Evolutionary conservation across 2,888 invertebrate species (phyloP).

Genomic region (Tenodera sinensis): DNA sequence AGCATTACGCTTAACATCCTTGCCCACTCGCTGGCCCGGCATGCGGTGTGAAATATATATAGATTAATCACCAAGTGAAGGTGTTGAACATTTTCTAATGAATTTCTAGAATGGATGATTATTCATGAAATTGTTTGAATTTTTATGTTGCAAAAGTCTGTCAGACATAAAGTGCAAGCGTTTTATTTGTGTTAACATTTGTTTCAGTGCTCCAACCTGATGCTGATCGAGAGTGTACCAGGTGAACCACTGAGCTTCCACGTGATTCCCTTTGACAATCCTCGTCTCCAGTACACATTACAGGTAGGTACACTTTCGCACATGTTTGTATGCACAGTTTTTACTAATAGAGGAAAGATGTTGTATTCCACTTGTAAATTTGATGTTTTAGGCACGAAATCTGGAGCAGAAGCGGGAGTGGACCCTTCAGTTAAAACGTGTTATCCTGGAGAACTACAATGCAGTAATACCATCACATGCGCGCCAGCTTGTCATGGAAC

Average conservation of each 20-base stretch:
- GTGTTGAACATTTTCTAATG: no score
- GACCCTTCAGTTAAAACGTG: constrained; percentile 75
- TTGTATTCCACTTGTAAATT: no score
- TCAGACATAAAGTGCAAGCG: no score
- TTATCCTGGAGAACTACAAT: constrained; percentile 90
- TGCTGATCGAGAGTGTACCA: constrained; percentile 92
- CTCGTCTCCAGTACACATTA: constrained; percentile 83
- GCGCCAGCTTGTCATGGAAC: constrained; percentile 83
- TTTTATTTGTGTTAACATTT: constrained; percentile 10
- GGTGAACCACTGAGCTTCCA: constrained; percentile 94
- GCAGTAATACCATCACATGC: constrained; percentile 94
- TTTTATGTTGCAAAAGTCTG: no score
- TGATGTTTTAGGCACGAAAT: constrained; percentile 60
- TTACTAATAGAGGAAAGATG: no score
- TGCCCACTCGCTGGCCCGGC: no score
- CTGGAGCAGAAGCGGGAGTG: constrained; percentile 83
- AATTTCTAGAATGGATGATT: no score
- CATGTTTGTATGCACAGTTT: no score
- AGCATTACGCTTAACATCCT: no score
- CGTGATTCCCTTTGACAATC: constrained; percentile 94
- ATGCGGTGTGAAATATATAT: no score
- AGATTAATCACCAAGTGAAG: no score
- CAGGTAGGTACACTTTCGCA: constrained; percentile 50
- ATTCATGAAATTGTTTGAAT: no score
- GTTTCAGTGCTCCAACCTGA: constrained; percentile 90